Evolutionary conservation across 2,113 vertebrate species (phyloP), one percentile per base, ranked within the genome.

Genomic region (Eolophus roseicapilla): DNA sequence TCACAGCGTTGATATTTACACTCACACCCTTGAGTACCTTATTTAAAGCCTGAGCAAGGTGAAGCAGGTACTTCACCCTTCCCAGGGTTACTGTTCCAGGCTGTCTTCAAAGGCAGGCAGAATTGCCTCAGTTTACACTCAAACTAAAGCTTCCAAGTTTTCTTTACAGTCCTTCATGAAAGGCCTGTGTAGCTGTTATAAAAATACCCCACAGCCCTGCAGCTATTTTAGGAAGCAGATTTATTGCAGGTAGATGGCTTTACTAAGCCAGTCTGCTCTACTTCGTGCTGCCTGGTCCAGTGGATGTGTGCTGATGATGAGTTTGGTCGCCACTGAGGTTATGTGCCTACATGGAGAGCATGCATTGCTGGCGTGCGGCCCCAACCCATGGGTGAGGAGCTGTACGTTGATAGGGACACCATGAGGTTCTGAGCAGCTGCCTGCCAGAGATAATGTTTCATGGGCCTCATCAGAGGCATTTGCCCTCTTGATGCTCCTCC

Each of bases 181-280:
- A 91, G 13, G 67, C 35, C 43, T 37, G 18, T 31, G 35, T 10
- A 49, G 65, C 73, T 64, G 80, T 29, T 88, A 75, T 19, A 84
- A 91, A 95, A 92, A 96, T 31, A 91, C 24, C 50, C 57, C 25
- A 28, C 1, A 1, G 76, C 69, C 92, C 69, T 55, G 47, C 25
- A 86, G 92, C 81, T 97, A 95, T 95, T 93, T 95, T 93, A 78
- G 92, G 94, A 89, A 95, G 67, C 39, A 71, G 78, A 84, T 71
- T 55, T 68, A 59, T 12, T 52, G 83, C 94, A 97, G 95, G 95
- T 96, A 89, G 57, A 69, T 21, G 49, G 23, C 31, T 62, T 94
- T 39, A 33, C 49, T 70, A 64, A 81, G 60, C 83, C 53, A 43
- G 8, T 88, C 83, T 86, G 80, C 24, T 88, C 55, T 70, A 10